Evolutionary conservation across 2,113 vertebrate species (phyloP), one percentile per base, ranked within the genome.

Genomic region (Alethe diademata): DNA sequence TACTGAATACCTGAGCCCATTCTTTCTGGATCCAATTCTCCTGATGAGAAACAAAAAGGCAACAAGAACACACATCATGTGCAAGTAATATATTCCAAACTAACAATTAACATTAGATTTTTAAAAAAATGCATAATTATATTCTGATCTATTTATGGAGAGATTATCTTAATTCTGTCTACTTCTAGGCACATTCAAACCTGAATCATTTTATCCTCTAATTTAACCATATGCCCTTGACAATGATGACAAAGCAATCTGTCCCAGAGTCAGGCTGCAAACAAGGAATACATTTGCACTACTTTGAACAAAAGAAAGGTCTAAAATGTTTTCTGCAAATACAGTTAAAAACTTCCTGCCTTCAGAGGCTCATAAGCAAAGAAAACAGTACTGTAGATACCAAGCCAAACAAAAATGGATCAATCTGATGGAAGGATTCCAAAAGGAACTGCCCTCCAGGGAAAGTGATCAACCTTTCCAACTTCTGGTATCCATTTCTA

Each of bases 1-100:
- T 98, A 98, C 58, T 98, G 98, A 94, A 98, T 98, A 57, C 98
- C 98, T 29, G 98, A 98, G 89, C 98, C 98, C 98, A 98, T 98
- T 85, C 98, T 97, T 86, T 98, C 98, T 6, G 98, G 98, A 97
- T 98, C 98, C 96, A 98, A 23, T 81, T 98, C 98, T 97, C 98
- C 98, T 98, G 74, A 58, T 78, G 73, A 93, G 43, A 95, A 95
- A 96, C 36, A 81, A 92, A 92, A 71, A 6, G 7, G 48, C 56
- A 31, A 93, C 23, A 89, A 70, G 57, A 70, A 73, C 18, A 72
- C 22, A 14, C 29, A 69, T 80, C 19, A 29, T 22, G 19, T 54
- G 23, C 38, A 89, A 81, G 57, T 65, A 85, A 60, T 16, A 88
- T 10, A 57, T 22, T 81, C 19, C 40, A 87, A 89, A 72, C 62